Conservation (phyloP, 2,113 vertebrate genomes). For the Campylomormyrus numenius region DNA sequence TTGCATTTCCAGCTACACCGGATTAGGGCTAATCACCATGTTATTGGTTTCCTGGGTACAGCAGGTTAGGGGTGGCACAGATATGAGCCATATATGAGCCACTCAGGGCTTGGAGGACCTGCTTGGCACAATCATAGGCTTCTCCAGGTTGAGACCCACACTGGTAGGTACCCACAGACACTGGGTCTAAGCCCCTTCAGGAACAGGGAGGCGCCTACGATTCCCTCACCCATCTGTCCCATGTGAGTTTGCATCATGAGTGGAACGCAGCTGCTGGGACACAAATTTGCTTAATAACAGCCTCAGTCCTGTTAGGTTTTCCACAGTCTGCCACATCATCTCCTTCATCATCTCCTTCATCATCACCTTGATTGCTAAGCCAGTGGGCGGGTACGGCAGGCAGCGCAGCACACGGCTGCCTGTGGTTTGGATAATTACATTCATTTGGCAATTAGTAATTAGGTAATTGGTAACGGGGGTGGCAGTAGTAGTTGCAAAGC, state of each 20-base stretch:
- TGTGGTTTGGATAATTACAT: slow-evolving; percentile 6
- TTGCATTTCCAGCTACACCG: background rate
- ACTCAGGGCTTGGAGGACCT: background rate
- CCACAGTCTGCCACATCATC: background rate
- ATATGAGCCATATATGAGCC: background rate
- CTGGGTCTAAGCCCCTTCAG: background rate
- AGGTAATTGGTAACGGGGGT: background rate
- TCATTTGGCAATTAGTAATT: slow-evolving; percentile 2
- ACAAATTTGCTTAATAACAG: background rate
- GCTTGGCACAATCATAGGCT: background rate
- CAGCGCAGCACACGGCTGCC: background rate
- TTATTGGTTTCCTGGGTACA: background rate
- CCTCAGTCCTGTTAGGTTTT: background rate
- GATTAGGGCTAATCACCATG: background rate
- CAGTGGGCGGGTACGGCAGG: background rate
- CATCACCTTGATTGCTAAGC: background rate
- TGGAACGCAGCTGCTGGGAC: background rate
- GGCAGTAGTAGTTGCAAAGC: background rate
- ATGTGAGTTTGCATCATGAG: background rate
- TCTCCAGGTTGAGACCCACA: background rate
- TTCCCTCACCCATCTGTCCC: background rate
- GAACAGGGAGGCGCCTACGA: background rate
- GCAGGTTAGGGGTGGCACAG: background rate
- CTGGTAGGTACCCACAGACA: background rate
- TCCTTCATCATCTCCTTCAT: background rate